phyloP scores from a whole-genome alignment of 2,888 invertebrate genomes.

The Ceriagrion tenellum region DNA sequence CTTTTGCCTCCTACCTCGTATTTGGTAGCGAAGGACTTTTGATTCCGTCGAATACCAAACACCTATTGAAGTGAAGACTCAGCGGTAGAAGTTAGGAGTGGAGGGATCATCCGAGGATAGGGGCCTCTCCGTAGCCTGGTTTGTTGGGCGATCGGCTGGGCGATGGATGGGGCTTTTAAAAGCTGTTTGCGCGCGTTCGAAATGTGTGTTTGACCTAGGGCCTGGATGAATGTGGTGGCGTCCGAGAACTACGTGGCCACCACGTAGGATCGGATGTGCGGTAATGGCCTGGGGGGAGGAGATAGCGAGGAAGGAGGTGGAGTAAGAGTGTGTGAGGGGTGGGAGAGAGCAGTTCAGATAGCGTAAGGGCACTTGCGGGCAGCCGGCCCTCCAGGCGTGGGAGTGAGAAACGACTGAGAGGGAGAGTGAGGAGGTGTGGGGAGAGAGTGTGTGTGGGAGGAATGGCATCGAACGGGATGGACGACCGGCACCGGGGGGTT shows the following conservation, averaged over 20 bases:
- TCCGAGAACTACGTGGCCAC: neutral
- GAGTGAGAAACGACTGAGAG: neutral
- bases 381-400: neutral
- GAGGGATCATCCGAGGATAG: too few relatives aligned
- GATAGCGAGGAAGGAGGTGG: too few relatives aligned
- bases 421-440: neutral
- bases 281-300: neutral
- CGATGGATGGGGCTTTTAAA: conserved; percentile 8
- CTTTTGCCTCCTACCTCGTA: too few relatives aligned
- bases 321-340: neutral
- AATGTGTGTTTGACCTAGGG: neutral
- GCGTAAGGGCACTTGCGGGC: conserved; percentile 8
- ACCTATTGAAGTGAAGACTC: too few relatives aligned
- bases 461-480: too few relatives aligned
- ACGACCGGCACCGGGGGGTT: neutral
- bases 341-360: neutral
- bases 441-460: neutral
- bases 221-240: neutral
- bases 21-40: too few relatives aligned
- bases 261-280: neutral
- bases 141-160: too few relatives aligned
- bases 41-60: too few relatives aligned
- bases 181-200: neutral
- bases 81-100: too few relatives aligned
- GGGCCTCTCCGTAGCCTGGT: too few relatives aligned